Evolutionary conservation across 2,113 vertebrate genomes (phyloP), one percentile per base, ranked within the genome.

Genomic region (Sorex araneus): DNA sequence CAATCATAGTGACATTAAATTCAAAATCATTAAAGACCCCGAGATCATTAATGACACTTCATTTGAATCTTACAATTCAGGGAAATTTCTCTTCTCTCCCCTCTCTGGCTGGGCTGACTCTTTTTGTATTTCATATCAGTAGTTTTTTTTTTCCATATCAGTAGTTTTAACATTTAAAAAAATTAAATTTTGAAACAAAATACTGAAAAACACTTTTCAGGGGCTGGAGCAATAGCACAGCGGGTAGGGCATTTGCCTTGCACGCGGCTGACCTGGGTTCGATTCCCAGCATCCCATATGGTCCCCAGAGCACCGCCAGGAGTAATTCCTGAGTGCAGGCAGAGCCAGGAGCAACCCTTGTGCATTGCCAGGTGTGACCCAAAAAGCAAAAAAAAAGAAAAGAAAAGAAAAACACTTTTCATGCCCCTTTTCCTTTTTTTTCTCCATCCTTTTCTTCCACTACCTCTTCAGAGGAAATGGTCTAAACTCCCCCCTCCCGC

Each of bases 171-270:
- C 6, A 69, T 63, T 92, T 47, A 60, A 60, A 36, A 36, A 60
- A 78, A 79, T 70, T 64, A 76, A 87, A 90, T 67, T 76, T 21
- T 64, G 50, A 89, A 84, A 45, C 30, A 2, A 15, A 77, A 64
- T 18, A 63, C 1, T 30, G 18, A 66, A 77, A 86, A 86, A 36
- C 6, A 66, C 15, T 57, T 81, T 73, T 54, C 30, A 64, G n/a
- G n/a, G n/a, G n/a, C n/a, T n/a, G n/a, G n/a, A n/a, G n/a, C n/a
- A n/a, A n/a, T n/a, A n/a, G n/a, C n/a, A n/a, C n/a, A n/a, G n/a
- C n/a, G n/a, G n/a, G n/a, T n/a, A n/a, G n/a, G n/a, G n/a, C n/a
- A n/a, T n/a, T n/a, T n/a, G n/a, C n/a, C n/a, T n/a, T n/a, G n/a
- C n/a, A n/a, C n/a, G n/a, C n/a, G n/a, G n/a, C n/a, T n/a, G n/a